Evolutionary conservation across 1,140 invertebrate species (phyloP).

Genomic region (Saxidomus purpurata): DNA sequence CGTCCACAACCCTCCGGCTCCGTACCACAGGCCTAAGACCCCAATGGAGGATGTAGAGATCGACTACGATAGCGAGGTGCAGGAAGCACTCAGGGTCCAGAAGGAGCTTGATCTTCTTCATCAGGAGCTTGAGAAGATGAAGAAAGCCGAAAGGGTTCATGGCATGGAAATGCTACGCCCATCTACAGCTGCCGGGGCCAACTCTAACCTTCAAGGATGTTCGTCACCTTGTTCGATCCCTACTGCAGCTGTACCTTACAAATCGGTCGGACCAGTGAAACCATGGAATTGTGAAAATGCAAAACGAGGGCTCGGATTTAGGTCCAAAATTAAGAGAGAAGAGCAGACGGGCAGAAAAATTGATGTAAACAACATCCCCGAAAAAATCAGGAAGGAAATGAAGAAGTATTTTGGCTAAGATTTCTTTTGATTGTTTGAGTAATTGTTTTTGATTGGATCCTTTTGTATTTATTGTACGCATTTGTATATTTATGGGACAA

Average conservation of each 20-base stretch:
- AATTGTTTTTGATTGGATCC: too few relatives aligned
- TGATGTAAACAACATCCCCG: not conserved
- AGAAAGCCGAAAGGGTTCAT: not conserved
- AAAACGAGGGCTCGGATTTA: constrained; percentile 18
- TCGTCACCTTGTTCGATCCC: not conserved
- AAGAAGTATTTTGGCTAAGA: constrained; percentile 24
- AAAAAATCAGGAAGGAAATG: constrained; percentile 25
- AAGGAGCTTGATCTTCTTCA: constrained; percentile 5
- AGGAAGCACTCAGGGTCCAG: not conserved
- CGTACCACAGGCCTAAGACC: not conserved
- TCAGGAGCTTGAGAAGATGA: constrained; percentile 13
- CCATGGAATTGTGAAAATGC: constrained; percentile 1
- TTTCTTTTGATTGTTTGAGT: too few relatives aligned
- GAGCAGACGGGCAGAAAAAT: too few relatives aligned
- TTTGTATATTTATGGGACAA: too few relatives aligned
- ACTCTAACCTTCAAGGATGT: not conserved
- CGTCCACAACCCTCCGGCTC: not conserved
- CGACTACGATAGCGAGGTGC: constrained; percentile 3
- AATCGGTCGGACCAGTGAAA: not conserved
- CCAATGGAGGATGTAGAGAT: not conserved
- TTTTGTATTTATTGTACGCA: too few relatives aligned
- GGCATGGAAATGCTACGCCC: not conserved
- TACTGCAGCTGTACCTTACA: not conserved
- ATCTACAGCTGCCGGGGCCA: constrained; percentile 5
- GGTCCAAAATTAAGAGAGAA: constrained; percentile 20